These are phyloP conservation scores for Parthenolecanium corni DNA, from an alignment of 2,888 invertebrate genomes.

Conservation along the genomic window DNA sequence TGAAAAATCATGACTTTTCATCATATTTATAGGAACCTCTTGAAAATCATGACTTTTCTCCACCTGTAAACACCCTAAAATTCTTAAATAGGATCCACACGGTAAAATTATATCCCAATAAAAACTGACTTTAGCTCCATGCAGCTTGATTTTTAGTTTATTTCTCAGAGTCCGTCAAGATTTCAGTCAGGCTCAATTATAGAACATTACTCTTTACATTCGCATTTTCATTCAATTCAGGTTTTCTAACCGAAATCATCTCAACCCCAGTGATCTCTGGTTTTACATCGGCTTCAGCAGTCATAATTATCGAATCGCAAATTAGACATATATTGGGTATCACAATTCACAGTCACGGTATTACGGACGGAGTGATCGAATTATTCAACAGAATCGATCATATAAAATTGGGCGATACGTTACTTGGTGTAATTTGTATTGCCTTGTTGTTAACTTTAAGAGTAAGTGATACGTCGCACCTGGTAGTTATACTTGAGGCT, in stretches of 20 bases:
- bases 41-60: too few species aligned
- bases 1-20: too few species aligned
- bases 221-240: constrained; percentile 43
- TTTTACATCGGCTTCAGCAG: constrained; percentile 71
- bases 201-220: too few species aligned
- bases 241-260: constrained; percentile 73
- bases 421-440: constrained; percentile 55
- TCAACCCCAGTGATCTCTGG: constrained; percentile 71
- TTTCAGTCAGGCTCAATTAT: too few species aligned
- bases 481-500: too few species aligned
- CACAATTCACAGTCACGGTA: constrained; percentile 51
- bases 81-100: too few species aligned
- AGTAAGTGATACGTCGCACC: constrained; percentile 47
- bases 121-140: too few species aligned
- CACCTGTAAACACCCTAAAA: too few species aligned
- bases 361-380: constrained; percentile 48
- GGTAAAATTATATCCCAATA: too few species aligned
- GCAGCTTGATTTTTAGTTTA: too few species aligned
- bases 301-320: constrained; percentile 65
- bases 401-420: constrained; percentile 49
- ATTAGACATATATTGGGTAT: constrained; percentile 62
- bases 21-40: too few species aligned
- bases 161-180: too few species aligned
- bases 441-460: constrained; percentile 52
- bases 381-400: constrained; percentile 43